A percentile compares a stretch with the other conserved stretches of the same genome.
These are phyloP conservation scores for Corythoichthys haematopterus DNA, from an alignment of 2,113 vertebrate genomes.

Conservation along the genomic window DNA sequence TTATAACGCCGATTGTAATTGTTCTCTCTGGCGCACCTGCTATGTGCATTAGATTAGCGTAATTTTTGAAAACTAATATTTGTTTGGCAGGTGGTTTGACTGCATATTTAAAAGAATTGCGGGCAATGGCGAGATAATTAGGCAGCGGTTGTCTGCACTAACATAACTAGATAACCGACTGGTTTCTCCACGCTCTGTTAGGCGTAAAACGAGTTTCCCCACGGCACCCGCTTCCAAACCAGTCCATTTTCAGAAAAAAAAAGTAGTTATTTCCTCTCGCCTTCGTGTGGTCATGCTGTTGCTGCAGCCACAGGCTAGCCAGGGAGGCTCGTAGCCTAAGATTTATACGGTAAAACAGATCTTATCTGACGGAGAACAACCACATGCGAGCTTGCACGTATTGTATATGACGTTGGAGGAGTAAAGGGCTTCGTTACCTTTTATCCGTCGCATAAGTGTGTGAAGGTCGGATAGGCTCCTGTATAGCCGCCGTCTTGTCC, in stretches of 20 bases:
- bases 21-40: neutral
- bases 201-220: slow-evolving; percentile 15
- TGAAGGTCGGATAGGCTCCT: slow-evolving; percentile 42
- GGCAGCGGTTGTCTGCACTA: neutral
- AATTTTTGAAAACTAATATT: neutral
- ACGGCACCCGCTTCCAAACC: neutral
- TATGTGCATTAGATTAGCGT: neutral
- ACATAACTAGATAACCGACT: neutral
- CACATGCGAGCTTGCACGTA: neutral
- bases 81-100: neutral
- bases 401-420: neutral
- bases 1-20: neutral
- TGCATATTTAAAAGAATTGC: neutral
- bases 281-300: slow-evolving; percentile 14
- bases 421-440: slow-evolving; percentile 50
- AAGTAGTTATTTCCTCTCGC: slow-evolving; percentile 22
- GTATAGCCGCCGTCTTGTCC: slow-evolving; percentile 55
- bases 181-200: neutral
- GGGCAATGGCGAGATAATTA: slow-evolving; percentile 2
- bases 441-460: slow-evolving; percentile 65
- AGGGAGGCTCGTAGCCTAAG: neutral
- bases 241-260: neutral
- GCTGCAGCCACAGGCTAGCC: slow-evolving; percentile 10
- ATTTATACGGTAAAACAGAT: neutral
- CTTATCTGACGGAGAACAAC: neutral